Conservation (phyloP, 2,888 invertebrate species). For the Folsomia manolachei region DNA sequence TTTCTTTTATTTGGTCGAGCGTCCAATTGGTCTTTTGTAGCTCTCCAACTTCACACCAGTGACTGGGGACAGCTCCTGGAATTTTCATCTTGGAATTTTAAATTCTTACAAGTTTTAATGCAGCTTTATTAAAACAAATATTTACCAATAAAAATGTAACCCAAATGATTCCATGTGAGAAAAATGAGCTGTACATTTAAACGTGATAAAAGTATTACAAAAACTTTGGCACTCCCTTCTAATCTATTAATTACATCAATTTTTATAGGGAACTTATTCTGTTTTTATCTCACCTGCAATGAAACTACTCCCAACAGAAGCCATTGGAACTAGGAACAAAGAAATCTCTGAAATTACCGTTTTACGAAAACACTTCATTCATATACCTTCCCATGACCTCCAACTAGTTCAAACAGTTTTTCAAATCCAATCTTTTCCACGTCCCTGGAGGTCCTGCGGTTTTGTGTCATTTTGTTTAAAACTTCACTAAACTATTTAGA, state of each 20-base stretch:
- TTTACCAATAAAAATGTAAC: conserved; percentile 36
- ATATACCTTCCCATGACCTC: conserved; percentile 37
- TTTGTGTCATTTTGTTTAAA: background rate
- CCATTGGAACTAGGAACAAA: conserved; percentile 46
- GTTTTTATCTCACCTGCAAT: conserved; percentile 24
- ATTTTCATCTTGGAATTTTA: too few relatives aligned
- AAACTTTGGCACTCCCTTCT: too few relatives aligned
- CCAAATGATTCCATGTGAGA: conserved; percentile 34
- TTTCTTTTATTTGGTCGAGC: conserved; percentile 32
- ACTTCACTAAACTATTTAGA: background rate
- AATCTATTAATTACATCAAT: too few relatives aligned
- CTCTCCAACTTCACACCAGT: conserved; percentile 35
- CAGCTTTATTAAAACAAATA: too few relatives aligned
- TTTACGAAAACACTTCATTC: too few relatives aligned
- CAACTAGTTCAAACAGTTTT: conserved; percentile 38
- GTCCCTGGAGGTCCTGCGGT: background rate
- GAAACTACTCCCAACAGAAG: conserved; percentile 24
- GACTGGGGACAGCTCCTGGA: conserved; percentile 39
- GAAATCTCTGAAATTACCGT: too few relatives aligned
- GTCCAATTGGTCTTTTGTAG: conserved; percentile 24
- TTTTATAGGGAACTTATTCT: too few relatives aligned
- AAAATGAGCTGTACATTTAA: background rate
- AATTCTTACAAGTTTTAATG: too few relatives aligned
- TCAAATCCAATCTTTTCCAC: conserved; percentile 37
- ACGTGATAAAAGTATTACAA: background rate